These are phyloP conservation scores for Orestias chungarensis DNA, from an alignment of 2,797 vertebrate genomes.

Conservation along the genomic window DNA sequence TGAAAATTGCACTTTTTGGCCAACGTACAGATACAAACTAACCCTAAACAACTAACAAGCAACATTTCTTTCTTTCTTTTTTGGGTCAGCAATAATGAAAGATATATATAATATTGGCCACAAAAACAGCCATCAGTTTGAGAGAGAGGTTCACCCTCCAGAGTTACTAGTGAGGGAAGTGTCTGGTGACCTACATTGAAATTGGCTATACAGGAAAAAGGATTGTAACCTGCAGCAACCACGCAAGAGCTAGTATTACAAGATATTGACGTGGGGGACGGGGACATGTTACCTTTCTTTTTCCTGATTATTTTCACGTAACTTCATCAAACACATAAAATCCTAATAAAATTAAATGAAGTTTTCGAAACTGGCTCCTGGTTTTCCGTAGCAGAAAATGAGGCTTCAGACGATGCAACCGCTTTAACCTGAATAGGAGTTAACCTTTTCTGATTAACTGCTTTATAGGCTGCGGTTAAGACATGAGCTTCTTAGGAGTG, in stretches of 20 bases:
- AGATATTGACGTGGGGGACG: too few species aligned
- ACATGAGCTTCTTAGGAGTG: slow-evolving; percentile 1
- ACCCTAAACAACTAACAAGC: not conserved
- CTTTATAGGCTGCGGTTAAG: not conserved
- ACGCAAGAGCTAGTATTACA: too few species aligned
- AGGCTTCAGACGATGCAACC: not conserved
- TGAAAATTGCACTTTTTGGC: not conserved
- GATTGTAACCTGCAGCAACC: too few species aligned
- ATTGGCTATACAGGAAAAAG: too few species aligned
- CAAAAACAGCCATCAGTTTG: not conserved
- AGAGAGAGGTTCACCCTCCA: not conserved
- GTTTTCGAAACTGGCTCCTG: not conserved
- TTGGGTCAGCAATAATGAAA: too few species aligned
- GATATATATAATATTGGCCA: too few species aligned
- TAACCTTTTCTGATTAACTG: slow-evolving; percentile 3
- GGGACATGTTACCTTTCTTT: not conserved
- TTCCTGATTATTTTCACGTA: not conserved
- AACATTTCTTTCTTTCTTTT: too few species aligned
- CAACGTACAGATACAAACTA: not conserved
- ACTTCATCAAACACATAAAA: not conserved
- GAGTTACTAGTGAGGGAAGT: not conserved
- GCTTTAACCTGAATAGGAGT: not conserved
- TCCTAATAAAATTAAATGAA: not conserved
- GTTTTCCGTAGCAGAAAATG: not conserved
- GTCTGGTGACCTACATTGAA: too few species aligned